Evolutionary conservation across 2,797 vertebrate species (phyloP).

Genomic region (Carduelis carduelis): DNA sequence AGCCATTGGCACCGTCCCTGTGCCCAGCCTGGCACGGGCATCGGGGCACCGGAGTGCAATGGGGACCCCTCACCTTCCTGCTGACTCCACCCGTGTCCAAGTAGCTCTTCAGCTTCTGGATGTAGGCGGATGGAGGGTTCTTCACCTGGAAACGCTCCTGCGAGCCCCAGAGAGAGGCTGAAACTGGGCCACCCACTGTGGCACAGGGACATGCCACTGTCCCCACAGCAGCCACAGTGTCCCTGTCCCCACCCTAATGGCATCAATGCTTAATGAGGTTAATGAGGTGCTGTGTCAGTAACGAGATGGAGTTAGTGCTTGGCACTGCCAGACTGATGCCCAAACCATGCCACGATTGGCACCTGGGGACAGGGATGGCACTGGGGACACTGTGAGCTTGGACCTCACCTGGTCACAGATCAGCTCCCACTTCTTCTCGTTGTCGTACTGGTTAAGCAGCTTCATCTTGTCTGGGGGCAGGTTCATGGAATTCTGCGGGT

Average conservation of each 20-base stretch:
- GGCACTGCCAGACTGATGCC: fast-evolving
- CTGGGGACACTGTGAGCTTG: fast-evolving
- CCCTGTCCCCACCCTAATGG: neutral
- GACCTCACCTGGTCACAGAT: slow-evolving; percentile 89
- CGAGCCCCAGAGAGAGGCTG: neutral
- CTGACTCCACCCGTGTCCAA: slow-evolving; percentile 87
- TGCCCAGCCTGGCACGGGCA: fast-evolving
- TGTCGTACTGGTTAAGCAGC: slow-evolving; percentile 88
- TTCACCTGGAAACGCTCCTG: slow-evolving; percentile 95
- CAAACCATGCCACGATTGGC: fast-evolving
- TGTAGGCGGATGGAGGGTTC: slow-evolving; percentile 88
- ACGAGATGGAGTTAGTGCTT: neutral
- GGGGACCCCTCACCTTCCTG: slow-evolving; percentile 81
- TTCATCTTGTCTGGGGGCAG: slow-evolving; percentile 94
- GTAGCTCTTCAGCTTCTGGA: slow-evolving; percentile 89
- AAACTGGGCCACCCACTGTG: neutral
- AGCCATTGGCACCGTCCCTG: neutral
- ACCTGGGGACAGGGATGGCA: neutral
- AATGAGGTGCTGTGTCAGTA: neutral
- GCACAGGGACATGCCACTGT: neutral
- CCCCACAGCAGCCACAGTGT: neutral
- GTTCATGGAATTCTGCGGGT: slow-evolving; percentile 91
- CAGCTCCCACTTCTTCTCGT: slow-evolving; percentile 97
- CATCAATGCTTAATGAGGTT: neutral
- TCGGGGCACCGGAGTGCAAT: neutral